These are phyloP conservation scores for Oreochromis spilurus DNA, from an alignment of 2,113 vertebrate species.

Conservation along the genomic window DNA sequence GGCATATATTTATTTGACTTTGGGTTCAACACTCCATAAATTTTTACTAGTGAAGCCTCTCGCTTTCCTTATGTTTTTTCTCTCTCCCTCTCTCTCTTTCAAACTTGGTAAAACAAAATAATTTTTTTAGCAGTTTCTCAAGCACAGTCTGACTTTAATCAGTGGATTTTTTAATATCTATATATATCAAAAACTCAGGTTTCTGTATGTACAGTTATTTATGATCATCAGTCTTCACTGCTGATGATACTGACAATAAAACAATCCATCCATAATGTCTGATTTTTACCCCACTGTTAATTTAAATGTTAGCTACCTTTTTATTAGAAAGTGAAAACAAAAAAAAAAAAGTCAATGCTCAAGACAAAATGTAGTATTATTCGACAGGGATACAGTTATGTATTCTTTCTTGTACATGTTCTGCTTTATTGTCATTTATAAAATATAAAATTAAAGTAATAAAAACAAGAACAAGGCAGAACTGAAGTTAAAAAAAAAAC, in stretches of 20 bases:
- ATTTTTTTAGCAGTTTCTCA: neutral
- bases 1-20: neutral
- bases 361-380: accelerated
- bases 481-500: neutral
- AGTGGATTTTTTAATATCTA: neutral
- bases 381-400: neutral
- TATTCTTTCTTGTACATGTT: neutral
- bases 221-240: neutral
- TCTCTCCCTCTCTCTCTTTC: accelerated
- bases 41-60: neutral
- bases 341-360: neutral
- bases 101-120: accelerated
- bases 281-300: neutral
- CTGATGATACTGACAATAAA: neutral
- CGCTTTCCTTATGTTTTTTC: neutral
- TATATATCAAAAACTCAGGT: neutral
- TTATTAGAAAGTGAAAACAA: neutral
- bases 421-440: neutral
- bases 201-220: neutral
- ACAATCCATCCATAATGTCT: accelerated
- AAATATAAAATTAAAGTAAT: neutral
- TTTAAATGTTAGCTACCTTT: accelerated
- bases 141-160: neutral
- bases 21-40: accelerated
- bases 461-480: accelerated